phyloP scores from a whole-genome alignment of 2,113 vertebrate genomes.

The Albula glossodonta region DNA sequence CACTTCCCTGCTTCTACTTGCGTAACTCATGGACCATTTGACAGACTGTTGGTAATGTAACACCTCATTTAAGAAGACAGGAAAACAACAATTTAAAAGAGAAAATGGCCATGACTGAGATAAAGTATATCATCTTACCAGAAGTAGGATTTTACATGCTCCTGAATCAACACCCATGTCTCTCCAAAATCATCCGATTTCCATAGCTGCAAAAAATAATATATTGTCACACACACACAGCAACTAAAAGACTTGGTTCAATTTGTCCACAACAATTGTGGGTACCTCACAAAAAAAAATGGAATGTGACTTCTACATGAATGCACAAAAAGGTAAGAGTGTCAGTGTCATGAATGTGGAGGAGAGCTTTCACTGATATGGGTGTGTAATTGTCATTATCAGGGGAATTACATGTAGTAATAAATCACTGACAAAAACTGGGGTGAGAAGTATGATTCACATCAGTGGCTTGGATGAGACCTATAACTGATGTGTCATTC shows the following conservation, averaged over 20 bases:
- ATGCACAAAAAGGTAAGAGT: background rate
- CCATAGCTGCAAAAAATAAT: constrained; percentile 80
- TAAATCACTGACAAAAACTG: background rate
- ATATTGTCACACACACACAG: background rate
- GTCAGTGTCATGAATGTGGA: background rate
- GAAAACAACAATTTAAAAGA: background rate
- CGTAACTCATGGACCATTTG: background rate
- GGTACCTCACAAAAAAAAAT: background rate
- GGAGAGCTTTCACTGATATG: background rate
- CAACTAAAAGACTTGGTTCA: background rate
- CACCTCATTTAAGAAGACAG: background rate
- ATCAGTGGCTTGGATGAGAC: background rate
- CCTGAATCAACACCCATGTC: constrained; percentile 97
- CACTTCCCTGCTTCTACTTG: background rate
- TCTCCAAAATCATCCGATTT: constrained; percentile 97
- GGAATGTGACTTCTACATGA: background rate
- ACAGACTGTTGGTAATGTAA: background rate
- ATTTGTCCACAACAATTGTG: background rate
- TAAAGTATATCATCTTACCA: constrained; percentile 75
- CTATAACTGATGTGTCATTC: background rate
- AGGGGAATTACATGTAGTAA: background rate
- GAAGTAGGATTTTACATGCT: constrained; percentile 92
- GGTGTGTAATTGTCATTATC: background rate
- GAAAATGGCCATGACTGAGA: background rate
- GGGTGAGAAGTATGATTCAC: background rate